Evolutionary conservation across 2,797 vertebrate genomes (phyloP).

Genomic region (Arctocebus calabarensis): DNA sequence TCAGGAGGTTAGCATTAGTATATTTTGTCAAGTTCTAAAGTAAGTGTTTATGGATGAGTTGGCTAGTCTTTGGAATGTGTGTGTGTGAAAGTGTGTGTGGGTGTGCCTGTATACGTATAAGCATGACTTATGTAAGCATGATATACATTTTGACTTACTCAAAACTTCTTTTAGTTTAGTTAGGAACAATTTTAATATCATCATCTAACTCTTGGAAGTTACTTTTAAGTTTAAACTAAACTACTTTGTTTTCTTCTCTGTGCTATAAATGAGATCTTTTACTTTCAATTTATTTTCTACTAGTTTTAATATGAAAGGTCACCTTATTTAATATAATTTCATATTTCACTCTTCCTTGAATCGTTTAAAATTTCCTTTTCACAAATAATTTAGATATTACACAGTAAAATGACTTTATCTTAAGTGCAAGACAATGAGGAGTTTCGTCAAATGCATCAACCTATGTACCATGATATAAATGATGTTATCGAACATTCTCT

Average conservation of each 20-base stretch:
- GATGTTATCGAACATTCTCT: not conserved
- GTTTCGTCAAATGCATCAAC: not conserved
- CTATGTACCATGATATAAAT: not conserved
- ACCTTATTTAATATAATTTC: not conserved
- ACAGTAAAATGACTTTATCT: not conserved
- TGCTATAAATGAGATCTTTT: not conserved
- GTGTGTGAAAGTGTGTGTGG: not conserved
- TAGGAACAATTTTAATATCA: not conserved
- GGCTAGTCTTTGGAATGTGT: not conserved
- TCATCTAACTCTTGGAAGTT: not conserved
- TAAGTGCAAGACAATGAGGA: not conserved
- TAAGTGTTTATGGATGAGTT: not conserved
- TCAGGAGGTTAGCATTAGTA: not conserved
- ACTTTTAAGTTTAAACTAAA: not conserved
- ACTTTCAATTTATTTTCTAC: not conserved
- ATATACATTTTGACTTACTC: not conserved
- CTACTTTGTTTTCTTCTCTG: not conserved
- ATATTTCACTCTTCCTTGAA: not conserved
- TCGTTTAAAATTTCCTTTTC: not conserved
- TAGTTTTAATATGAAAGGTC: not conserved
- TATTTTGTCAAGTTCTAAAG: constrained; percentile 13
- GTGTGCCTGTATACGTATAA: not conserved
- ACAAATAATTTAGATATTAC: not conserved
- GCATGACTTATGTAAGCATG: not conserved
- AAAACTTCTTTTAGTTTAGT: not conserved